Evolutionary conservation across 1,140 invertebrate genomes (phyloP), one percentile per base, ranked within the genome.

Genomic region (Halictus rubicundus): DNA sequence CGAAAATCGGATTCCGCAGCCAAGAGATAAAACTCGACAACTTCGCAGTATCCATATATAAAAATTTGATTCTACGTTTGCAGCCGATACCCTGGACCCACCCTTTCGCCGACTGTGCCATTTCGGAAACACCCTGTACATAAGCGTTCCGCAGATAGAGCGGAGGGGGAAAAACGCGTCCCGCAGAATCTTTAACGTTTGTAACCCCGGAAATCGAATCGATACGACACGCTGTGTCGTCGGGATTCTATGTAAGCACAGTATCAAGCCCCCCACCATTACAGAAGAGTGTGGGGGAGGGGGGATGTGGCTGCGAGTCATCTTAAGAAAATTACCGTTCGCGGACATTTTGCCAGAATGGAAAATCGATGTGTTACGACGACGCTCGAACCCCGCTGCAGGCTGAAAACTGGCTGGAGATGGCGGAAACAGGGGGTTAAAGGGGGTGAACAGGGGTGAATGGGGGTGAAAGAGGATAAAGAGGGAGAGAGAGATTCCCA

Each of bases 351-450:
- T 83, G 83, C 84, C 75, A 82, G 83, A 88, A 81, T 86, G 79
- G 80, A 84, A 88, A 87, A 88, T 89, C 88, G 87, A 89, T 89
- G 71, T 84, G 80, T 83, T 78, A 80, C 63, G 76, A 65, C 57
- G 69, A 75, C 63, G 84, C 83, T 78, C 52, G 57, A 76, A 74
- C 54, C 42, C 16, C 66, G 37, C 32, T 71, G 64, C 68, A 63
- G 42, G 68, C 49, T 49, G 42, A 21, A 52, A 65, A 37, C 25
- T 27, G 46, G 42, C 42, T 19, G 46, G 14, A 19, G 49, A 52
- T 19, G 19, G 14, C 14, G 14, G 4, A 10, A 49, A 19, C 46
- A 0, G 46, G 46, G 46, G 39, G 37, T 39, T 2, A 8, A 12
- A 12, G 10, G 12, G 10, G 42, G 42, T 3, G 39, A 4, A 32